These are phyloP conservation scores for Ptyas mucosa DNA, from an alignment of 2,113 vertebrate species.

Conservation along the genomic window DNA sequence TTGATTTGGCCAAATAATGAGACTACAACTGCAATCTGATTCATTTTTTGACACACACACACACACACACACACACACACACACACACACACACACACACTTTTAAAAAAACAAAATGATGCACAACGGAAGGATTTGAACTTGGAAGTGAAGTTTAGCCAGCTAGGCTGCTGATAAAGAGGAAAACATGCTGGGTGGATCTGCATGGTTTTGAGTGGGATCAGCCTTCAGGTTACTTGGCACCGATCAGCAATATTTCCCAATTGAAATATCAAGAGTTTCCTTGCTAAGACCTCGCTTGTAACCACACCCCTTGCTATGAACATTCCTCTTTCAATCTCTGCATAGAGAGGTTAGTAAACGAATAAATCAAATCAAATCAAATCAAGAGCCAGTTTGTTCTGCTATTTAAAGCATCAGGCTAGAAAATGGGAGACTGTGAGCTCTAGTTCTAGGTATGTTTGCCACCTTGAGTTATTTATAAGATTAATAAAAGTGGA, in stretches of 20 bases:
- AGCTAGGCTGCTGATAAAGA: background rate
- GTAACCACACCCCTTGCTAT: background rate
- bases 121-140: background rate
- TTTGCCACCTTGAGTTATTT: background rate
- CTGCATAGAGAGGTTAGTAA: background rate
- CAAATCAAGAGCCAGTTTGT: background rate
- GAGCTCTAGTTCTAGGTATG: background rate
- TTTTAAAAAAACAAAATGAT: background rate
- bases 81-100: too few species aligned
- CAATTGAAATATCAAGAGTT: background rate
- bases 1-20: background rate
- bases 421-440: background rate
- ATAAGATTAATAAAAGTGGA: background rate
- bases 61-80: too few species aligned
- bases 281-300: background rate
- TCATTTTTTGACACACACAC: background rate
- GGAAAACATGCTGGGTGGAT: background rate
- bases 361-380: background rate
- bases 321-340: background rate
- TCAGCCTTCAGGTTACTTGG: background rate
- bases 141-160: background rate
- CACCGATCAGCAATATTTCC: background rate
- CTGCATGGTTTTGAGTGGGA: background rate
- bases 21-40: background rate
- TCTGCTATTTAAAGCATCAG: background rate